A percentile compares a stretch with the other conserved stretches of the same genome.
phyloP scores from a whole-genome alignment of 2,113 vertebrate genomes.

The Ibidorhyncha struthersii region DNA sequence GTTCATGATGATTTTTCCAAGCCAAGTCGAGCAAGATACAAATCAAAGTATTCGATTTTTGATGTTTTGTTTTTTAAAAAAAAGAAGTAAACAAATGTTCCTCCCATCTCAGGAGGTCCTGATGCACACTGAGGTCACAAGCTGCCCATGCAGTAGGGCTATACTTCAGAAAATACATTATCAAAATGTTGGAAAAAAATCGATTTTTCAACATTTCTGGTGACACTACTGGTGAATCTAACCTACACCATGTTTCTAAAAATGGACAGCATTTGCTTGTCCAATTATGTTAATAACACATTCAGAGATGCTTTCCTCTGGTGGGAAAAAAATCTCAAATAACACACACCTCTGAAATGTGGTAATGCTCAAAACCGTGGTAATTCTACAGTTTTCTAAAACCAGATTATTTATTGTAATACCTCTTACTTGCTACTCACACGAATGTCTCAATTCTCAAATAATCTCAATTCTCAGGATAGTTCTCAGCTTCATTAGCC shows the following conservation, averaged over 20 bases:
- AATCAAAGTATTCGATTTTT: neutral
- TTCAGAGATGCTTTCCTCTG: neutral
- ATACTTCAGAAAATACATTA: neutral
- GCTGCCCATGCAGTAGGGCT: accelerated
- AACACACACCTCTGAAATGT: neutral
- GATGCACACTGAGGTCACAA: neutral
- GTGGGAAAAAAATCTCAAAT: neutral
- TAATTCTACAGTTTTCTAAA: neutral
- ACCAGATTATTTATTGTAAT: neutral
- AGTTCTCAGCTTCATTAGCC: neutral
- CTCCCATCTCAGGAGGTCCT: neutral
- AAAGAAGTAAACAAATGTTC: accelerated
- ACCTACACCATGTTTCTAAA: neutral
- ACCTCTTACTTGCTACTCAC: neutral
- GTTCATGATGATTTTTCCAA: neutral
- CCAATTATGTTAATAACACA: neutral
- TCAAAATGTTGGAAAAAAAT: neutral
- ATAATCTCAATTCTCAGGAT: neutral
- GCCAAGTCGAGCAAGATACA: neutral
- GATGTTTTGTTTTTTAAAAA: neutral
- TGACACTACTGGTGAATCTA: neutral
- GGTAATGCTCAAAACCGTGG: neutral
- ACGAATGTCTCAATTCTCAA: neutral
- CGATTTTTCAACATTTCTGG: neutral
- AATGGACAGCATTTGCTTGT: neutral